phyloP scores from a whole-genome alignment of 2,888 invertebrate genomes.

The Dolichopus griseipennis region DNA sequence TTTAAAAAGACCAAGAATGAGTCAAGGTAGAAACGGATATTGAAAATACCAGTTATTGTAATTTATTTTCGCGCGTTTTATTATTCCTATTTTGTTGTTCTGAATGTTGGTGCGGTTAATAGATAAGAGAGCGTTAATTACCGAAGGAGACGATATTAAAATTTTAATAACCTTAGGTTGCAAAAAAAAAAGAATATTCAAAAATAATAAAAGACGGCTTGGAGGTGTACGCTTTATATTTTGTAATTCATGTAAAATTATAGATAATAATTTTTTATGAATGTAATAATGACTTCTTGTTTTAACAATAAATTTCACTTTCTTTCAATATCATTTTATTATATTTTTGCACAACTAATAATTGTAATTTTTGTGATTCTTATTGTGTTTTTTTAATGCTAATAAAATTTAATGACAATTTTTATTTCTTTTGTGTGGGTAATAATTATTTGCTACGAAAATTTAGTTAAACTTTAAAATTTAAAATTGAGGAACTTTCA shows the following conservation, averaged over 20 bases:
- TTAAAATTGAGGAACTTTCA: too few species aligned
- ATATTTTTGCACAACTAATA: background rate
- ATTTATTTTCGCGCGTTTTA: too few species aligned
- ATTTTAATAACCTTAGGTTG: conserved; percentile 4
- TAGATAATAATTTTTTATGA: conserved; percentile 2
- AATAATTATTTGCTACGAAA: too few species aligned
- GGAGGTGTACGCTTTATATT: too few species aligned
- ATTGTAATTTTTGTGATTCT: background rate
- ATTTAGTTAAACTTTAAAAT: too few species aligned
- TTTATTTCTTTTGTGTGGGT: too few species aligned
- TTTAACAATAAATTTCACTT: background rate
- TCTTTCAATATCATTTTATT: background rate
- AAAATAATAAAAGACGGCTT: background rate
- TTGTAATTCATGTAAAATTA: background rate
- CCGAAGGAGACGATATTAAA: background rate
- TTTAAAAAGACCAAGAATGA: too few species aligned
- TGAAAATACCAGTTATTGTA: too few species aligned
- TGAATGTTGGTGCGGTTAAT: background rate
- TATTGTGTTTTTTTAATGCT: too few species aligned
- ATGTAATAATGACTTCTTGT: background rate
- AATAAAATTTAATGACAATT: too few species aligned
- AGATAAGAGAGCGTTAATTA: conserved; percentile 4
- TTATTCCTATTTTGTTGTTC: background rate
- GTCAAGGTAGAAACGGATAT: too few species aligned
- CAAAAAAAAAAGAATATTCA: background rate